Evolutionary conservation across 2,113 vertebrate species (phyloP), one percentile per base, ranked within the genome.

Genomic region (Pteruthius melanotis): DNA sequence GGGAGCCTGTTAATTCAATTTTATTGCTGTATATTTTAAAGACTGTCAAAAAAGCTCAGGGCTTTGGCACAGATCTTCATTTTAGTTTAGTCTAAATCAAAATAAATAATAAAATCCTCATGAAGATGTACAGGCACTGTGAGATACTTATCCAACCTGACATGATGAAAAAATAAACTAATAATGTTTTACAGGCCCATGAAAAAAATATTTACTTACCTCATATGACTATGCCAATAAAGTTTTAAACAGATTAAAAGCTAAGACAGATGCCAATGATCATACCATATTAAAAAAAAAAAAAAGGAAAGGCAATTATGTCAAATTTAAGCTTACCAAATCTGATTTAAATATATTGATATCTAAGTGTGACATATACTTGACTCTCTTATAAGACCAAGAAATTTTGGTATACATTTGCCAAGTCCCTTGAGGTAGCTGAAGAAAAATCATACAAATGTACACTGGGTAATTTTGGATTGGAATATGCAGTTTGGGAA

Each of bases 1-100:
- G 64, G 54, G 69, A 94, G 90, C 56, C 74, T 92, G 92, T 57
- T 93, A 96, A 94, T 93, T 97, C 95, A 93, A 64, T 94, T 97
- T 96, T 96, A 97, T 96, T 97, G 65, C 61, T 96, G 93, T 93
- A 39, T 97, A 94, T 95, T 96, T 97, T 96, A 96, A 90, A 89
- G 80, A 87, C 80, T 93, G 92, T 90, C 95, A 94, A 35, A 88
- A 85, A 93, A 87, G 52, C 83, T n/a, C 45, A 69, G 80, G 61
- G 69, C 60, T 90, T 94, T 94, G 60, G 94, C 79, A 88, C 71
- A 71, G 71, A 64, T 77, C 92, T 95, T 95, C 19, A 2, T 89
- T 94, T 96, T 91, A 92, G 93, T 96, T 97, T 95, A 96, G 90
- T 72, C 69, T 96, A 96, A 90, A 96, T 96, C 94, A 95, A 96